Conservation (phyloP, 2,113 vertebrate genomes). For the Paralichthys olivaceus region DNA sequence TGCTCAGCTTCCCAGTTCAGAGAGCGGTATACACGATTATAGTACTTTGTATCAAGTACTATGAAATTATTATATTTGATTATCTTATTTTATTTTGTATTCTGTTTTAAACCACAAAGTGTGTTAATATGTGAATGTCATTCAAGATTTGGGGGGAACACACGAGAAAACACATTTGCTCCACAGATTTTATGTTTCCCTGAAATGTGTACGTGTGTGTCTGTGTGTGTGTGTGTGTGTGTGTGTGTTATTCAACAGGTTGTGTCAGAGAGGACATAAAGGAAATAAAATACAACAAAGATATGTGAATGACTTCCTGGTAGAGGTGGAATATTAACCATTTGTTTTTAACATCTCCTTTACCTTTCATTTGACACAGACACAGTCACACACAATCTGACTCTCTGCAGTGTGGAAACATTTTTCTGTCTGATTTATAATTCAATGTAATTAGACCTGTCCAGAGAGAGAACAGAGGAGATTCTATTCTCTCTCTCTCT, state of each 20-base stretch:
- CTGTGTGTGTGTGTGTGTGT: no score
- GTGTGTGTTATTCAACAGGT: neutral
- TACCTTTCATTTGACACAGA: conserved; percentile 1
- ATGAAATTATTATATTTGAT: no score
- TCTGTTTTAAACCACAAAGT: no score
- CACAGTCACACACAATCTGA: neutral
- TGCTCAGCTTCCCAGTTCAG: no score
- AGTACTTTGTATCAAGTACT: no score
- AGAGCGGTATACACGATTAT: no score
- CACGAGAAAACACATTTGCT: no score
- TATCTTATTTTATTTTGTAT: no score
- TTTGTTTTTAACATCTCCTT: conserved; percentile 12
- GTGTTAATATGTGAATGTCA: no score
- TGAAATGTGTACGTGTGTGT: no score
- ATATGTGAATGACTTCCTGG: conserved; percentile 43
- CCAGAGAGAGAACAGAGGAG: neutral
- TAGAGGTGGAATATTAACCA: conserved; percentile 69
- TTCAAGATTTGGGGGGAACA: no score
- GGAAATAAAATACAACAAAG: neutral
- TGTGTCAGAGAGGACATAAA: conserved; percentile 5
- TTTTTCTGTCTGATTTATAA: conserved; percentile 1
- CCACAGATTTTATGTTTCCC: no score
- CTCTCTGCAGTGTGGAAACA: neutral
- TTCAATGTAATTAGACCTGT: conserved; percentile 14
- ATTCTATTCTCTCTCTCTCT: neutral